Evolutionary conservation across 2,797 vertebrate species (phyloP), one percentile per base, ranked within the genome.

Genomic region (Galago senegalensis): DNA sequence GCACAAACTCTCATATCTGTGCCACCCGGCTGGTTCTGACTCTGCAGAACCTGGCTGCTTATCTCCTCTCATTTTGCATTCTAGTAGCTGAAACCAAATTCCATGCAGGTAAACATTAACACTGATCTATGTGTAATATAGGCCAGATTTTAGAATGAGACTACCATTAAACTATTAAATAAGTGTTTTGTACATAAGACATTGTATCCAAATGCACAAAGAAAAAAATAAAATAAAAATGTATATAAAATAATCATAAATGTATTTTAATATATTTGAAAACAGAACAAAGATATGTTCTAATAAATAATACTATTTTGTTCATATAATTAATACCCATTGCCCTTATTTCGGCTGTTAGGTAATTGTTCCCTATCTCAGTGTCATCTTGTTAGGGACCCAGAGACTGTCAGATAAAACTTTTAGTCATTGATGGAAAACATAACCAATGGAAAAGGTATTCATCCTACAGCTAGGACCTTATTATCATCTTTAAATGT

Each of bases 1-100:
- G 70, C 82, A 46, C 91, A 75, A 95, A 29, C 92, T 96, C 40
- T 95, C 58, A 37, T 85, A 80, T 61, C 89, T 31, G 87, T 67
- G 37, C 53, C 61, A 34, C 87, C 17, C 87, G 83, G 85, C 34
- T 94, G 46, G 27, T 58, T 82, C 43, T n/a, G 7, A 16, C 31
- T 77, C 83, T 81, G 23, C 37, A 84, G 65, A 86, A n/a, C 73
- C 63, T 76, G 13, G 20, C 67, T 95, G 29, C 43, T 86, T 76
- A 58, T 21, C 2, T 88, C 89, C 67, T 93, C 37, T 69, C 18
- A 34, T 20, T 86, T 88, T 86, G 67, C n/a, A 75, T 91, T 86
- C 17, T 76, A 40, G 91, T 84, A 86, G 2, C 65, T 76, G 27
- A 94, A 96, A 89, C 6, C 56, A 5, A 82, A 94, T 84, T 87